Evolutionary conservation across 2,888 invertebrate species (phyloP), one percentile per base, ranked within the genome.

Genomic region (Criorhina ranunculi): DNA sequence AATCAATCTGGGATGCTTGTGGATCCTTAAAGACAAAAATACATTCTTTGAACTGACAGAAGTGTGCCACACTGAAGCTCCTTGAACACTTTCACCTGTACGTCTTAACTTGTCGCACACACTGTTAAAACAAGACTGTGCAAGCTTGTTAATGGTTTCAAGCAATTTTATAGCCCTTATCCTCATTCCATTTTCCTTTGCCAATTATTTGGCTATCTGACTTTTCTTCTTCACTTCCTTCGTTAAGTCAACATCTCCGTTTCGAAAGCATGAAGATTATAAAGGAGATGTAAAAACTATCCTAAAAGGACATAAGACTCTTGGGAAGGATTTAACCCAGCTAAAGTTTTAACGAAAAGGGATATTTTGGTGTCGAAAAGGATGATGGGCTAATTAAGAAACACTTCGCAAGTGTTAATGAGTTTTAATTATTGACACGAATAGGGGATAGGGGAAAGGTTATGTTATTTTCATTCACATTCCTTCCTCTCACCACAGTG

Each of bases 341-440:
- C 69, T 55, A 57, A 55, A 40, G 4, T 17, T n/a, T n/a, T 46
- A 44, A 1, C 4, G 62, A 5, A 44, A 53, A 42, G 35, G 12
- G 53, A 37, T 19, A 59, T 53, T 40, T 44, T 46, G n/a, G 11
- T 70, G 24, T 51, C 19, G 46, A 60, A 46, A 55, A 55, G 69
- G 69, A 70, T 66, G 77, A 67, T 67, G 66, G 72, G 70, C 77
- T 82, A 77, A 82, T 82, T 82, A 82, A 46, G 44, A 46, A 59
- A 46, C 77, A 66, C 72, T 82, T 77, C 60, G 33, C 44, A 77
- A 82, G 82, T 82, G 82, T 72, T 82, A 82, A 82, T 82, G 82
- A 82, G 82, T 82, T 77, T 82, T 82, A 82, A 82, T 82, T 82
- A 82, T 82, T 82, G 82, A 82, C 72, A 81, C 60, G 46, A 66